A percentile compares a stretch with the other conserved stretches of the same genome.
Evolutionary conservation across 2,797 vertebrate species (phyloP).

Genomic region (Sarcoramphus papa): DNA sequence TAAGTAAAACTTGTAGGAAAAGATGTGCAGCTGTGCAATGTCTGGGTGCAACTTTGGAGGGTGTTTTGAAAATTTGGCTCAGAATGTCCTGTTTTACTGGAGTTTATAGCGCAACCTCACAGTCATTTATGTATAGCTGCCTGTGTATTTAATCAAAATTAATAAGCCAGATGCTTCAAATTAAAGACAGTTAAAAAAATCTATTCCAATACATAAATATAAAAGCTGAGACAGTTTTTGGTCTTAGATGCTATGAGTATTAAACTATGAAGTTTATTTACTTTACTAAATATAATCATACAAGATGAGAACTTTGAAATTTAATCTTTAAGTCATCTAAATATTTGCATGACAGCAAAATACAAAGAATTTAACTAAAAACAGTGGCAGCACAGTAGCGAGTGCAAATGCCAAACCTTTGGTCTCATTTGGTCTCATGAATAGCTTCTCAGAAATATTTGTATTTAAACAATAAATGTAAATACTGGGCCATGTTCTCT

Average conservation of each 20-base stretch:
- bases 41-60: background rate
- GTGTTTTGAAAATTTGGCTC: background rate
- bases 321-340: conserved; percentile 50
- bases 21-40: background rate
- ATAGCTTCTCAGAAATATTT: background rate
- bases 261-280: conserved; percentile 15
- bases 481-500: background rate
- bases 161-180: conserved; percentile 13
- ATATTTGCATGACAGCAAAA: conserved; percentile 56
- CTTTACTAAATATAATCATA: background rate
- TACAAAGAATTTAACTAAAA: conserved; percentile 16
- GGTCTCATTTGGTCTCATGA: background rate
- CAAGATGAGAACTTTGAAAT: background rate
- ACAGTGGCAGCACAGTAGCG: conserved; percentile 43
- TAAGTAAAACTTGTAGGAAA: background rate
- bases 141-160: background rate
- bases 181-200: background rate
- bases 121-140: background rate
- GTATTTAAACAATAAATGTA: background rate
- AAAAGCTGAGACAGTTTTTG: background rate
- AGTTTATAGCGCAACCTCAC: background rate
- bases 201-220: background rate
- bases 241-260: background rate
- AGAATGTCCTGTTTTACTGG: background rate
- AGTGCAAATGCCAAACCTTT: background rate